A percentile compares a stretch with the other conserved stretches of the same genome.
These are phyloP conservation scores for Pygoscelis antarcticus DNA, from an alignment of 2,113 vertebrate genomes.

Conservation along the genomic window DNA sequence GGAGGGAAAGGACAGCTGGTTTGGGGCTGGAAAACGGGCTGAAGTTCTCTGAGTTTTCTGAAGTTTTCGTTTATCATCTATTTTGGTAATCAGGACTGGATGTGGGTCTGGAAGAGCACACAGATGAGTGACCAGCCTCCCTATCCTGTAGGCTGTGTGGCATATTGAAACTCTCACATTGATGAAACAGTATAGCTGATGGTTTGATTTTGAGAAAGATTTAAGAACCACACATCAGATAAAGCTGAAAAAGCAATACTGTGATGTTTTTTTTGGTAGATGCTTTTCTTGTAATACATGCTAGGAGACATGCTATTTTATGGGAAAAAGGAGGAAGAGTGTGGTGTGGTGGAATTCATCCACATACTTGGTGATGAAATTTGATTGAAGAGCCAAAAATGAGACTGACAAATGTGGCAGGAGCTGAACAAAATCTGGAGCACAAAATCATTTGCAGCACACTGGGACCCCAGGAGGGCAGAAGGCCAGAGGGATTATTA, in stretches of 20 bases:
- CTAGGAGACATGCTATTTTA: background rate
- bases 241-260: background rate
- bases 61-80: background rate
- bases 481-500: slow-evolving; percentile 43
- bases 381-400: slow-evolving; percentile 19
- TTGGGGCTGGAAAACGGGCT: background rate
- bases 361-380: background rate
- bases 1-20: background rate
- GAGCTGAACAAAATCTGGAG: slow-evolving; percentile 3
- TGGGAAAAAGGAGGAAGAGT: background rate
- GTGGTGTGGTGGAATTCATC: background rate
- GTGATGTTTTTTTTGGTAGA: background rate
- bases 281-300: background rate
- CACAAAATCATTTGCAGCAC: background rate
- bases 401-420: background rate
- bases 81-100: background rate
- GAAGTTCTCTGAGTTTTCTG: background rate
- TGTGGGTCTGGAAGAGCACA: background rate
- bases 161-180: background rate
- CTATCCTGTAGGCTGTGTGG: background rate
- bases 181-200: background rate
- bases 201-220: background rate
- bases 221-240: background rate
- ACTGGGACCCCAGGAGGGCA: background rate
- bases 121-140: background rate